phyloP scores from a whole-genome alignment of 2,797 vertebrate genomes.

The Sciaenops ocellatus region DNA sequence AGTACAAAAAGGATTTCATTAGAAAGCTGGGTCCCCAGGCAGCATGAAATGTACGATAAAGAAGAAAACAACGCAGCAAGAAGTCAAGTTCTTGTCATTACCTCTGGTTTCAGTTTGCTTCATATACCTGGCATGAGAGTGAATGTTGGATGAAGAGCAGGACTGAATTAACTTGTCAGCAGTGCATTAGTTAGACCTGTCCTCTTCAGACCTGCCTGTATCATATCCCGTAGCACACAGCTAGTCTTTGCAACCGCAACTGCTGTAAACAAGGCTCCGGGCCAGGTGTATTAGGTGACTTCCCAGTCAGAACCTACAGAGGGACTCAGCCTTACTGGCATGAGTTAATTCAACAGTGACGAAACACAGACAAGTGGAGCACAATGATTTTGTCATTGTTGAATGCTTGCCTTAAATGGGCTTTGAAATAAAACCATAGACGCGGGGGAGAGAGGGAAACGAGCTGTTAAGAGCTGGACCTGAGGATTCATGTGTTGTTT shows the following conservation, averaged over 20 bases:
- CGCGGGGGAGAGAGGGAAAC: not conserved
- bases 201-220: slow-evolving; percentile 42
- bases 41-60: slow-evolving; percentile 35
- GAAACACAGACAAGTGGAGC: slow-evolving; percentile 45
- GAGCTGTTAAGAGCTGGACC: slow-evolving; percentile 1
- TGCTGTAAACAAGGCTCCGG: slow-evolving; percentile 62
- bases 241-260: slow-evolving; percentile 36
- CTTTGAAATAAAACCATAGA: slow-evolving; percentile 44
- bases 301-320: slow-evolving; percentile 31
- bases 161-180: slow-evolving; percentile 47
- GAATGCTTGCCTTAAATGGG: slow-evolving; percentile 36
- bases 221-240: slow-evolving; percentile 21
- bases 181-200: slow-evolving; percentile 22
- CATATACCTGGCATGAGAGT: slow-evolving; percentile 20
- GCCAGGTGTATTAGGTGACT: slow-evolving; percentile 67
- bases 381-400: slow-evolving; percentile 33
- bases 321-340: slow-evolving; percentile 42
- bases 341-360: slow-evolving; percentile 53
- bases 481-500: slow-evolving; percentile 9
- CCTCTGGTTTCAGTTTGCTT: slow-evolving; percentile 30
- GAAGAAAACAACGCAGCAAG: slow-evolving; percentile 10
- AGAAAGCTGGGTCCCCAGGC: slow-evolving; percentile 15
- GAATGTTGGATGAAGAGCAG: slow-evolving; percentile 46
- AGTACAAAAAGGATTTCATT: slow-evolving; percentile 44
- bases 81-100: slow-evolving; percentile 32